A percentile compares a stretch with the other conserved stretches of the same genome.
These are phyloP conservation scores for Eidolon dupreanum DNA, from an alignment of 2,797 vertebrate species.

Conservation along the genomic window DNA sequence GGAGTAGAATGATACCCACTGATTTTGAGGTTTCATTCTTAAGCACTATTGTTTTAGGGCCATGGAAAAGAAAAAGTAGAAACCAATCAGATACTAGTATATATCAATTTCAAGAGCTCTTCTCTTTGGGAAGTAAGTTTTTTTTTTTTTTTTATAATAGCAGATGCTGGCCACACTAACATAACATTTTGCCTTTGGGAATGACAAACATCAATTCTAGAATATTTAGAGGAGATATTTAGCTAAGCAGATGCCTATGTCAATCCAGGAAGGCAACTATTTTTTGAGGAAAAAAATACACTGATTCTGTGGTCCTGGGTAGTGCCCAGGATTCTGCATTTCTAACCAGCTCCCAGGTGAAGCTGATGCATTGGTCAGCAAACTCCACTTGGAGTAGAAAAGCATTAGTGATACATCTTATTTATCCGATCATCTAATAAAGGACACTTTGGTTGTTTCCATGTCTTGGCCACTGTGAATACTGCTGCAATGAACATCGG, in stretches of 20 bases:
- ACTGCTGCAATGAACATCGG: no score
- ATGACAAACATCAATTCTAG: not conserved
- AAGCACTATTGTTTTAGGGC: not conserved
- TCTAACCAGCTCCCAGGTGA: not conserved
- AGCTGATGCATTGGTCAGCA: not conserved
- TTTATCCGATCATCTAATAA: no score
- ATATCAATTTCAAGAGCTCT: not conserved
- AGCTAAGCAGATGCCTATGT: not conserved
- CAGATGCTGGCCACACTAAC: not conserved
- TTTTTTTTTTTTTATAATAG: not conserved
- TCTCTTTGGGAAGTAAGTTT: not conserved
- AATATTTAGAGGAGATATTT: not conserved
- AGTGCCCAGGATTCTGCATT: not conserved
- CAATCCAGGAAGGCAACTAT: not conserved
- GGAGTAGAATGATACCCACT: not conserved
- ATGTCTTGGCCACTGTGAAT: no score
- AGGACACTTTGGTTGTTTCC: no score
- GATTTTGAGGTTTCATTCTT: not conserved
- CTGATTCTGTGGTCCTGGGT: not conserved
- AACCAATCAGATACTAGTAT: conserved; percentile 17
- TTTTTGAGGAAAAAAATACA: not conserved
- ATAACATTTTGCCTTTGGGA: not conserved
- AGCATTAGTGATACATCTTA: not conserved
- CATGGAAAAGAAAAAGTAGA: not conserved
- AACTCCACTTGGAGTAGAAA: not conserved